These are phyloP conservation scores for Drosophila imparisetae DNA, from an alignment of 2,888 invertebrate species.

Conservation along the genomic window DNA sequence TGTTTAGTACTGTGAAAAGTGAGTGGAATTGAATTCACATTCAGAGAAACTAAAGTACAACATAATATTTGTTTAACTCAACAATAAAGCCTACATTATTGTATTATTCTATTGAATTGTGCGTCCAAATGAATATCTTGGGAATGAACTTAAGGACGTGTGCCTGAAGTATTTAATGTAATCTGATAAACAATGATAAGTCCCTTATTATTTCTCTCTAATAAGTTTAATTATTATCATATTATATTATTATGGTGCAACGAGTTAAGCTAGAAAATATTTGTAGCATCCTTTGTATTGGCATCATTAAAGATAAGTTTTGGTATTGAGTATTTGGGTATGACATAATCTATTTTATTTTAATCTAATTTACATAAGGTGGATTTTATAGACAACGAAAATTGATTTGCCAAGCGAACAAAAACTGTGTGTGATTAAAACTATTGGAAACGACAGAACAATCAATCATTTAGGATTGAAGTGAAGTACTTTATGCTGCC, in stretches of 20 bases:
- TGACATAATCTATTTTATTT: neutral
- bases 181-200: neutral
- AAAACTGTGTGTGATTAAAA: slow-evolving; percentile 1
- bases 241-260: neutral
- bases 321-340: neutral
- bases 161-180: neutral
- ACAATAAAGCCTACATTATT: neutral
- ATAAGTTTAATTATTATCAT: no score
- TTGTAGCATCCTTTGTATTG: neutral
- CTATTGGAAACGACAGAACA: neutral
- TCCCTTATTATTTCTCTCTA: no score
- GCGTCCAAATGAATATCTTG: neutral
- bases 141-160: neutral
- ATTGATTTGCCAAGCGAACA: neutral
- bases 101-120: neutral
- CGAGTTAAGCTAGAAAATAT: neutral
- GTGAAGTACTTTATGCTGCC: neutral
- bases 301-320: neutral
- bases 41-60: neutral
- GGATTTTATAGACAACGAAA: slow-evolving; percentile 1
- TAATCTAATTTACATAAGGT: neutral
- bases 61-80: neutral
- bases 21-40: neutral
- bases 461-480: slow-evolving; percentile 27
- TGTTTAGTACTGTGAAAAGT: neutral